Conservation (phyloP, 1,140 invertebrate species). For the Drosophila tropicalis region DNA sequence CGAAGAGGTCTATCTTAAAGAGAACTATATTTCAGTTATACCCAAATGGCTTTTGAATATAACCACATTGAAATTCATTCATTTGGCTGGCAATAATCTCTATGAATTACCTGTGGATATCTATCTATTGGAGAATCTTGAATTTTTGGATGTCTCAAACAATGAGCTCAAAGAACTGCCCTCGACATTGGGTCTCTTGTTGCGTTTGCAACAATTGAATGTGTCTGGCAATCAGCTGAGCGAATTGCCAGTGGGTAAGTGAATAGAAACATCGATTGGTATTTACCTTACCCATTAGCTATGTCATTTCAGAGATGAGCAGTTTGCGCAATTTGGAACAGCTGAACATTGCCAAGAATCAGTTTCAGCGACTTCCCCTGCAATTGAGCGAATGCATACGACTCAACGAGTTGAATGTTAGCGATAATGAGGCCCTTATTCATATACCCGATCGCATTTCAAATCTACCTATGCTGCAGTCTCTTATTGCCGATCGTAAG, state of each 20-base stretch:
- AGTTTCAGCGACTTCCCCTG: constrained; percentile 66
- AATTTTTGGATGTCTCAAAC: constrained; percentile 80
- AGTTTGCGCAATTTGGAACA: constrained; percentile 75
- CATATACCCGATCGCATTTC: constrained; percentile 78
- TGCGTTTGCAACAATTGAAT: constrained; percentile 69
- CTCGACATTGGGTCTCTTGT: constrained; percentile 62
- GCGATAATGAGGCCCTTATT: constrained; percentile 70
- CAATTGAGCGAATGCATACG: constrained; percentile 73
- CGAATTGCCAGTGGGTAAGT: constrained; percentile 68
- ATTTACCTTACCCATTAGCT: neutral
- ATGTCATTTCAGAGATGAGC: constrained; percentile 56
- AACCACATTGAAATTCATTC: constrained; percentile 77
- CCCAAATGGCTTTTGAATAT: constrained; percentile 80
- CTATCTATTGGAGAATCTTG: constrained; percentile 76
- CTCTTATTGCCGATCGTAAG: constrained; percentile 77
- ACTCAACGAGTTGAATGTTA: constrained; percentile 76
- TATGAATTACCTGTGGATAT: constrained; percentile 68
- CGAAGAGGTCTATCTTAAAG: constrained; percentile 79
- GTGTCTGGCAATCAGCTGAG: constrained; percentile 73
- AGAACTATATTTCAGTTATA: constrained; percentile 80
- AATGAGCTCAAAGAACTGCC: constrained; percentile 71
- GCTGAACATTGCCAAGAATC: constrained; percentile 76
- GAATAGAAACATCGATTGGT: neutral
- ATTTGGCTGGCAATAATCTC: constrained; percentile 77
- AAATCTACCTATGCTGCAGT: constrained; percentile 72